These are phyloP conservation scores for Ancistrus triradiatus DNA, from an alignment of 2,113 vertebrate species.

Conservation along the genomic window DNA sequence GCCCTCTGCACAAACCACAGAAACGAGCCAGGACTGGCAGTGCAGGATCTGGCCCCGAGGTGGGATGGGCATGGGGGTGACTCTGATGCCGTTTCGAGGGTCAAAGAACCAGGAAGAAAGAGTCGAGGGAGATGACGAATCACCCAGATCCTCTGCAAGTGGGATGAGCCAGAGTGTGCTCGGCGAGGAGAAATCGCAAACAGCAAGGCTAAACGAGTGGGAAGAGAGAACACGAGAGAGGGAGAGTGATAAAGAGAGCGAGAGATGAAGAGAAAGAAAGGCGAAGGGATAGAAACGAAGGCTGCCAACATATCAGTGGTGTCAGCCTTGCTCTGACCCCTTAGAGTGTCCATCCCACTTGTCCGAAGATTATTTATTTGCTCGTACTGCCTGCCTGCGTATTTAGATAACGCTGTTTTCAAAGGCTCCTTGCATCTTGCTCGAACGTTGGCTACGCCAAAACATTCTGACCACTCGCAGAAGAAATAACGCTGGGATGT, in stretches of 20 bases:
- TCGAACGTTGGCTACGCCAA: not conserved
- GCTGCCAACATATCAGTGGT: slow-evolving; percentile 59
- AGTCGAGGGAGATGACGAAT: slow-evolving; percentile 31
- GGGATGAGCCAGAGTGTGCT: slow-evolving; percentile 31
- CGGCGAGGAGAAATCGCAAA: slow-evolving; percentile 37
- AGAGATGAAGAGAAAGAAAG: slow-evolving; percentile 19
- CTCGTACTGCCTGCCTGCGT: not conserved
- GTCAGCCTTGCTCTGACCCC: no score
- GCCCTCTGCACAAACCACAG: slow-evolving; percentile 10
- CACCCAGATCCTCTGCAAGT: slow-evolving; percentile 24
- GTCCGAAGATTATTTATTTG: not conserved
- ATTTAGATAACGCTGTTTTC: not conserved
- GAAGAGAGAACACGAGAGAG: slow-evolving; percentile 18
- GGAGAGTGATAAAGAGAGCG: not conserved
- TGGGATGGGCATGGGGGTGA: no score
- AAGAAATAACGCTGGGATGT: no score
- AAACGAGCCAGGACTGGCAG: not conserved
- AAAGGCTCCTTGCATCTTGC: not conserved
- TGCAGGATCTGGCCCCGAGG: no score
- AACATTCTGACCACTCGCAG: not conserved
- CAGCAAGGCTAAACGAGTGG: slow-evolving; percentile 30
- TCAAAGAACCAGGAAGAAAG: slow-evolving; percentile 29
- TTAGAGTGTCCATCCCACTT: no score
- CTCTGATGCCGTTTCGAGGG: no score
- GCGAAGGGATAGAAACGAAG: slow-evolving; percentile 11